These are phyloP conservation scores for Formicarius rufipectus DNA, from an alignment of 2,113 vertebrate genomes.

Conservation along the genomic window DNA sequence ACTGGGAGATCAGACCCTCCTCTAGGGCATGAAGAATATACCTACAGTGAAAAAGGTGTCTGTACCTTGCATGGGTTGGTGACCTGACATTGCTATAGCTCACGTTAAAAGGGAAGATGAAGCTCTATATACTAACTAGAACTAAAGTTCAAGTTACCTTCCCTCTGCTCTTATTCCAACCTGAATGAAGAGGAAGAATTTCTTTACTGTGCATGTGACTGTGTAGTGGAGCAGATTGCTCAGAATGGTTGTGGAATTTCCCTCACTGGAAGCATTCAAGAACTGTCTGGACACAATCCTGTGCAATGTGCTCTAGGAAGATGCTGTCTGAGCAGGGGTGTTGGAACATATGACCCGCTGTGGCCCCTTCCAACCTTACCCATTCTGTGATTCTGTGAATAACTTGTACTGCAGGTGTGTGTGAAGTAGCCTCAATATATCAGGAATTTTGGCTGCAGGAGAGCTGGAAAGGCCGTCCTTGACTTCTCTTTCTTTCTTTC, in stretches of 20 bases:
- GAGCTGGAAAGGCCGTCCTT: neutral
- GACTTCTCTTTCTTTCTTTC: neutral
- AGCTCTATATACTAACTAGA: neutral
- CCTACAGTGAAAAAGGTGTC: neutral
- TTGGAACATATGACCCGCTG: neutral
- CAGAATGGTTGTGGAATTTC: neutral
- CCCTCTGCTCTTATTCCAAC: neutral
- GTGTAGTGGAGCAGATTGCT: neutral
- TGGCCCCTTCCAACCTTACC: neutral
- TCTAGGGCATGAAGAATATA: neutral
- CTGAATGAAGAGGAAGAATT: neutral
- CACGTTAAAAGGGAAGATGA: neutral
- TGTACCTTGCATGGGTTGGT: neutral
- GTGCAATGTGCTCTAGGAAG: neutral
- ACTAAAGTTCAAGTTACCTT: neutral
- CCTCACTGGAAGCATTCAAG: neutral
- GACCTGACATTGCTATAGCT: accelerated
- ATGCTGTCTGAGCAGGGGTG: neutral
- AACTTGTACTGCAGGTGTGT: neutral
- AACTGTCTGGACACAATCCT: neutral
- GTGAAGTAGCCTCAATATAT: neutral
- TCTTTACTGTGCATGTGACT: neutral
- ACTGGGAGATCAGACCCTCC: neutral
- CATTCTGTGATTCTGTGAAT: neutral
- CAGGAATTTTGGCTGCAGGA: neutral